These are phyloP conservation scores for Pseudonaja textilis DNA, from an alignment of 2,113 vertebrate species.

Conservation along the genomic window DNA sequence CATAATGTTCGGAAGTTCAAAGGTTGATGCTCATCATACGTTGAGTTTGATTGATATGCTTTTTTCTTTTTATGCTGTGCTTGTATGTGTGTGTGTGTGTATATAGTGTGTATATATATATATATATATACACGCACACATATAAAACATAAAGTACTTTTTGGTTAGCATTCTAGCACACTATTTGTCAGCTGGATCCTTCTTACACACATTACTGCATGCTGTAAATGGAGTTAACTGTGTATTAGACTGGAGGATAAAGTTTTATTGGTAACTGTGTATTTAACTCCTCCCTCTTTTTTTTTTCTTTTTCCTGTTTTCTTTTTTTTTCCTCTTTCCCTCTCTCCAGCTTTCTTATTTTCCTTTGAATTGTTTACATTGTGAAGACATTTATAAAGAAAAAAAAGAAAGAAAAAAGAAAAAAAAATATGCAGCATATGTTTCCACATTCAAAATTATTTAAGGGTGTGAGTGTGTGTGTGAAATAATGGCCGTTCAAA, in stretches of 20 bases:
- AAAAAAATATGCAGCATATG: slow-evolving; percentile 39
- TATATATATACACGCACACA: neutral
- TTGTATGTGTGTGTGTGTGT: slow-evolving; percentile 51
- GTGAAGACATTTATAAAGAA: slow-evolving; percentile 56
- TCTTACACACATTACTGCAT: slow-evolving; percentile 75
- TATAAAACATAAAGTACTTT: slow-evolving; percentile 60
- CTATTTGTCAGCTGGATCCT: slow-evolving; percentile 67
- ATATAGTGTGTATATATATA: too few species aligned
- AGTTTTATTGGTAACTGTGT: slow-evolving; percentile 64
- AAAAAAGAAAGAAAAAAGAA: neutral
- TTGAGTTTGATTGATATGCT: slow-evolving; percentile 59
- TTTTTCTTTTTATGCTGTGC: slow-evolving; percentile 69
- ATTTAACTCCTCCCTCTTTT: slow-evolving; percentile 59
- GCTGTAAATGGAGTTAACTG: slow-evolving; percentile 77
- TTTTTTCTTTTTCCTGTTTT: neutral
- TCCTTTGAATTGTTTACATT: slow-evolving; percentile 53
- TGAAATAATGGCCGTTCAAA: neutral
- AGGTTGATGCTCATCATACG: slow-evolving; percentile 35
- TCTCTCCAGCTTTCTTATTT: neutral
- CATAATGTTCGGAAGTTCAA: slow-evolving; percentile 51
- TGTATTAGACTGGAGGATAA: slow-evolving; percentile 65
- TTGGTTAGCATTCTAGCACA: slow-evolving; percentile 69
- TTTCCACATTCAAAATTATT: slow-evolving; percentile 38
- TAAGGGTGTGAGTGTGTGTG: neutral
- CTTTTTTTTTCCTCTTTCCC: neutral